Conservation (phyloP, 2,113 vertebrate genomes). For the Sardina pilchardus region DNA sequence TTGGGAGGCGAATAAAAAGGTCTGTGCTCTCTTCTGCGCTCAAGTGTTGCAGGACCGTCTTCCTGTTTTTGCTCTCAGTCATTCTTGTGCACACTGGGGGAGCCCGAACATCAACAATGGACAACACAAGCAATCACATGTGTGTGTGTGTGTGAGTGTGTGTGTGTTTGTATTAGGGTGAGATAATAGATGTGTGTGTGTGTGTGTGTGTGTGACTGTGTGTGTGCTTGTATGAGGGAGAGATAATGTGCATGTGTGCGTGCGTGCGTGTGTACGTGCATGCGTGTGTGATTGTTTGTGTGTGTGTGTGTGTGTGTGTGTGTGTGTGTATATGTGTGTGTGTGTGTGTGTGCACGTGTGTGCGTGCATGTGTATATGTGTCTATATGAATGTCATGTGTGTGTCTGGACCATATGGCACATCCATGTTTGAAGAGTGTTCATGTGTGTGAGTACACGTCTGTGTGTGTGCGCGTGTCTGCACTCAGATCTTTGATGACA, state of each 20-base stretch:
- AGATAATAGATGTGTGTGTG: neutral
- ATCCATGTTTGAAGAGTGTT: neutral
- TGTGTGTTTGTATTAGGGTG: too few species aligned
- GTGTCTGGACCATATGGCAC: constrained; percentile 3
- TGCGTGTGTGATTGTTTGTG: neutral
- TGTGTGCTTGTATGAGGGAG: too few species aligned
- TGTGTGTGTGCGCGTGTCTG: neutral
- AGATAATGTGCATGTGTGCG: neutral
- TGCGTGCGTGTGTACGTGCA: neutral
- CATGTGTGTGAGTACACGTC: neutral
- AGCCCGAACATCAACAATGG: neutral
- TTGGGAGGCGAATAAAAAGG: neutral
- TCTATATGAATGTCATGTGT: neutral
- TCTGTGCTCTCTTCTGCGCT: neutral
- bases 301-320: neutral
- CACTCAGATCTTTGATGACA: neutral
- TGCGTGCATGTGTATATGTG: neutral
- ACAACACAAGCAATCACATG: neutral
- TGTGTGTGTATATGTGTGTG: constrained; percentile 13
- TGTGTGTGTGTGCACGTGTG: neutral
- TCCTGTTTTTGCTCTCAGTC: neutral
- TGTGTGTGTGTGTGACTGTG: neutral
- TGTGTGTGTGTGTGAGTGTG: neutral
- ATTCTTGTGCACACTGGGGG: neutral
- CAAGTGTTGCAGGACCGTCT: neutral